Percentiles rank a stretch among this genome's conserved stretches.
These are phyloP conservation scores for Ganaspis sp. DNA, from an alignment of 1,140 invertebrate genomes.

Conservation along the genomic window DNA sequence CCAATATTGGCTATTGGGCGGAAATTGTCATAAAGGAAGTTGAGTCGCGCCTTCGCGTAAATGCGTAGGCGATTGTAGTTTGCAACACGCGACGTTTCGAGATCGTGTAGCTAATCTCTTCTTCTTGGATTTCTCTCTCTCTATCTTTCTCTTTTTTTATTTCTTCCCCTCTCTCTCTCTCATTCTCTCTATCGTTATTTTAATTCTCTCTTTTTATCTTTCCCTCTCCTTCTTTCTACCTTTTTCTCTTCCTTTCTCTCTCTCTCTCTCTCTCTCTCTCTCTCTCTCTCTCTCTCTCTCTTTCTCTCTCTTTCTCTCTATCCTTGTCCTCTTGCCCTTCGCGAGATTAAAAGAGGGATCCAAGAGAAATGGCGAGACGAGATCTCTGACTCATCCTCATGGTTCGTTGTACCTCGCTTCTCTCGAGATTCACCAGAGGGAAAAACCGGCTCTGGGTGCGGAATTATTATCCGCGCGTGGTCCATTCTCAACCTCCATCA, in stretches of 20 bases:
- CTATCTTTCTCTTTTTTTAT: conserved; percentile 52
- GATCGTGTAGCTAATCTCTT: conserved; percentile 50
- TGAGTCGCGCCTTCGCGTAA: conserved; percentile 2
- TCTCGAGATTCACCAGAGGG: conserved; percentile 56
- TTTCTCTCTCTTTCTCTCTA: conserved; percentile 26
- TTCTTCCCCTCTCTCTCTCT: conserved; percentile 40
- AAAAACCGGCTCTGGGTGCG: conserved; percentile 61
- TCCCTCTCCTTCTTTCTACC: no score
- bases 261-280: conserved; percentile 42
- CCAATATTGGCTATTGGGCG: conserved; percentile 25
- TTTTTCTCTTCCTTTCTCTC: no score
- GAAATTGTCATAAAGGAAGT: conserved; percentile 51
- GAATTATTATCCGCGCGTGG: conserved; percentile 59
- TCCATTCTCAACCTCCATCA: neutral
- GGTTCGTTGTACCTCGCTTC: conserved; percentile 57
- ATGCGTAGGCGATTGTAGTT: conserved; percentile 52
- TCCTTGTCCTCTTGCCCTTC: conserved; percentile 38
- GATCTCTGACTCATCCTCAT: conserved; percentile 58
- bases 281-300: conserved; percentile 45
- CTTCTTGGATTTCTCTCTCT: conserved; percentile 36
- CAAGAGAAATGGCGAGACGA: conserved; percentile 37
- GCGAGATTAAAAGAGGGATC: conserved; percentile 34
- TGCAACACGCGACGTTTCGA: conserved; percentile 41
- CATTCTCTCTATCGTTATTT: no score
- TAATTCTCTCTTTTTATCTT: no score